Conservation (phyloP, 2,797 vertebrate genomes). For the Eospalax fontanierii region DNA sequence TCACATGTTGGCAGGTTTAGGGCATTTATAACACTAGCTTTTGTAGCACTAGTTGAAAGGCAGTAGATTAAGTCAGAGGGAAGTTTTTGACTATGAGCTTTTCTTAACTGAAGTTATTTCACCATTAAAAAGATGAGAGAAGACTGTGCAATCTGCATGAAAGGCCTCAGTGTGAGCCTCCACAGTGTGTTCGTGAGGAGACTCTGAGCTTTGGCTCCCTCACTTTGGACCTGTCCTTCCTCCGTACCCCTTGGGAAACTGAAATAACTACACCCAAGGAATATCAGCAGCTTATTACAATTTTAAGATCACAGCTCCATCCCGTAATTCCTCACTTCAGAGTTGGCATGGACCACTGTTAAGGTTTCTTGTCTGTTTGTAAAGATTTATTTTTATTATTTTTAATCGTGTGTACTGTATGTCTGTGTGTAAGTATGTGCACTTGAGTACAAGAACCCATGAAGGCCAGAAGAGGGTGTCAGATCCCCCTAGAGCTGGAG, state of each 20-base stretch:
- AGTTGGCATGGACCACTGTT: neutral
- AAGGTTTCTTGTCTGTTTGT: neutral
- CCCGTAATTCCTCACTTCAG: neutral
- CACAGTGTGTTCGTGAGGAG: neutral
- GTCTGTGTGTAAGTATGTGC: no score
- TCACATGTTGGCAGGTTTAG: slow-evolving; percentile 54
- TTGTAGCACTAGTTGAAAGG: slow-evolving; percentile 32
- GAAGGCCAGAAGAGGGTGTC: no score
- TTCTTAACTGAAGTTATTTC: slow-evolving; percentile 55
- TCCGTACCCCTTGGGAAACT: neutral
- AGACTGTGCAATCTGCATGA: neutral
- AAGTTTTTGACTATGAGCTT: slow-evolving; percentile 24
- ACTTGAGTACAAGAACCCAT: no score
- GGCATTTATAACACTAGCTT: slow-evolving; percentile 40
- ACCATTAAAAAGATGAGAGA: neutral
- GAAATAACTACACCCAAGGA: neutral
- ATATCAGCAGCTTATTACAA: neutral
- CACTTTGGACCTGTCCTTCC: neutral
- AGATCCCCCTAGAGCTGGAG: no score
- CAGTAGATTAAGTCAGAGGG: slow-evolving; percentile 28
- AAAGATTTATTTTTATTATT: no score
- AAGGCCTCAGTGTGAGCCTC: neutral
- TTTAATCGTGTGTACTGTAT: no score
- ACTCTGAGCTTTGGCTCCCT: neutral
- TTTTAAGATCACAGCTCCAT: slow-evolving; percentile 23